Base-by-base conservation (phyloP, 2,797 vertebrate species). In the Nannoperca obscura region DNA sequence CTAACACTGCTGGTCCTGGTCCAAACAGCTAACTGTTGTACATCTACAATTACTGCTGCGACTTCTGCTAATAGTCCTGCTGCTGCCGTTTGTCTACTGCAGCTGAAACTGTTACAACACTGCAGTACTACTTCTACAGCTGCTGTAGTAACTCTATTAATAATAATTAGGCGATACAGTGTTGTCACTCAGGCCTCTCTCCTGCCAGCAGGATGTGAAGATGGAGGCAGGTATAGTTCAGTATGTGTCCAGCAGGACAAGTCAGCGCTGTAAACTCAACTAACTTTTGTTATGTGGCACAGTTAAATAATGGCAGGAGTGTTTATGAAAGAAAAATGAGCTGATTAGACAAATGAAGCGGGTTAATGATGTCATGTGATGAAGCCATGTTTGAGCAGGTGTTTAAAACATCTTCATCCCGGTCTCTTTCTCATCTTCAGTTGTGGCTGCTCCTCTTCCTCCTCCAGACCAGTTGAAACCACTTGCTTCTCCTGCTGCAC, bases 361-460 rank as follows among this genome's bases (percentile, higher is more conserved):
- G 42, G 8, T 53, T 11, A 49, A 62, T 44, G 20, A 24, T 50
- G 20, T 12, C 24, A 13, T 47, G 20, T 67, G 5, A n/a, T 34
- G 10, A 46, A 34, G 36, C 20, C 4, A 3, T 42, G 36, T 46
- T 40, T n/a, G 3, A 47, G 58, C 20, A 44, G 34, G 7, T 30
- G 7, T 66, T 6, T 20, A 19, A 53, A 32, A 34, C 19, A 20
- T 40, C 27, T 65, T 22, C 5, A 4, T 68, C 42, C 46, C 2
- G 65, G 1, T 19, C 19, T 58, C 17, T 75, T 36, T 63, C 36
- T 63, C 55, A 62, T 27, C 54, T 71, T 54, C 71, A 92, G 91
- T 47, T 86, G 72, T 40, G 20, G 46, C 76, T 91, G 87, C 84
- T 86, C 63, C 71, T 72, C 86, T 42, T 86, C 82, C 55, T 80